Percentiles rank a stretch among this genome's conserved stretches.
These are phyloP conservation scores for Pyralis farinalis DNA, from an alignment of 2,888 invertebrate species.

Conservation along the genomic window DNA sequence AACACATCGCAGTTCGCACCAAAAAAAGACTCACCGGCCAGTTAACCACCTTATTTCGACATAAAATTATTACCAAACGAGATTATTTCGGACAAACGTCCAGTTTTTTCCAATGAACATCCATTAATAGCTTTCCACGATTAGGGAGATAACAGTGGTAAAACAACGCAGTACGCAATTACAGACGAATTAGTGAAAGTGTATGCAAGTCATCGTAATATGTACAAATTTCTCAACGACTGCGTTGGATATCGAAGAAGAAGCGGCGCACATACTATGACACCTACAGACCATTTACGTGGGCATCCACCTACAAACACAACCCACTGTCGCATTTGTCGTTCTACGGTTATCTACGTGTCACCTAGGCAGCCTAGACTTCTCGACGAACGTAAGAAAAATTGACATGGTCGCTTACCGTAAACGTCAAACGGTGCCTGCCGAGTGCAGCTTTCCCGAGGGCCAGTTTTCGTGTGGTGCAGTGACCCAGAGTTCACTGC, in stretches of 20 bases:
- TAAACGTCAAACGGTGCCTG: conserved; percentile 52
- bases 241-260: conserved; percentile 50
- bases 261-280: conserved; percentile 42
- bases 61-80: too few relatives aligned
- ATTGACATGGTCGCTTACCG: conserved; percentile 62
- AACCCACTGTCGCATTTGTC: conserved; percentile 66
- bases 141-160: neutral
- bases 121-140: neutral
- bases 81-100: too few relatives aligned
- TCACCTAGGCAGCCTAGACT: conserved; percentile 52
- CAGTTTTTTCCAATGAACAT: neutral
- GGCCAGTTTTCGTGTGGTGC: conserved; percentile 35
- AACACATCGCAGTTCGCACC: conserved; percentile 22
- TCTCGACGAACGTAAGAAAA: conserved; percentile 41
- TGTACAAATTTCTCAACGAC: conserved; percentile 32
- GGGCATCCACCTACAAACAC: conserved; percentile 70
- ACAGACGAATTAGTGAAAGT: conserved; percentile 16
- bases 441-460: conserved; percentile 55
- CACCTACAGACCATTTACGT: conserved; percentile 69
- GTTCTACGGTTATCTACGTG: conserved; percentile 63
- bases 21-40: conserved; percentile 31
- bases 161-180: conserved; percentile 1
- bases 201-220: conserved; percentile 23
- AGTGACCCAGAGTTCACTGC: conserved; percentile 31
- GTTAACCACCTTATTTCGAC: conserved; percentile 8